Base-by-base conservation (phyloP, 2,113 vertebrate species). In the Xiphophorus couchianus region DNA sequence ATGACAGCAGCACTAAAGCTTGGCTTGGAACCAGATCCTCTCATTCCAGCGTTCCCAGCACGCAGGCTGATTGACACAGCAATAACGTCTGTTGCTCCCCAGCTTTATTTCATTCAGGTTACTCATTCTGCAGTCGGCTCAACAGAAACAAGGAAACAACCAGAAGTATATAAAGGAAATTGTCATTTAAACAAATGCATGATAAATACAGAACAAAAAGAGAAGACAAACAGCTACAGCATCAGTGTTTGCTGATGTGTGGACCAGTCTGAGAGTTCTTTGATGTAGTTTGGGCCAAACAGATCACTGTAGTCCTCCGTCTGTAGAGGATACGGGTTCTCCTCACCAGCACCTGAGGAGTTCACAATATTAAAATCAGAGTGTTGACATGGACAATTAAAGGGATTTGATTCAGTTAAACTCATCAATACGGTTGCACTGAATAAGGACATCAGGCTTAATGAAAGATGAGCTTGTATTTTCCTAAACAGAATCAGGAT, bases 21-120 rank as follows among this genome's bases (percentile, higher is more conserved):
- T 91, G 88, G 92, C 90, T 91, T 93, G 92, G 85, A 93, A 93
- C 79, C 75, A 71, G 90, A 93, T 89, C 89, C 86, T 68, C 63
- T 72, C 62, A 75, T 65, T 58, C 71, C 83, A 60, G 80, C 82
- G 70, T 51, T 30, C 76, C 87, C 83, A 87, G 87, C 82, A 84
- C 63, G 66, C 69, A 86, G 67, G 58, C 51, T 29, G 73, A 72
- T 72, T 86, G 81, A 87, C 77, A 8, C 63, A 70, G 82, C 80
- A 69, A 60, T 77, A 76, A 73, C 69, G 63, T 62, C 73, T 5
- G 11, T 62, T 62, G 8, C 15, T 13, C 62, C 71, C 3, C 0
- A 10, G 2, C 67, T 37, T 31, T 62, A 83, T 84, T 77, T 30
- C 5, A 35, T 77, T 86, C 35, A 37, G 86, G 76, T 25, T 19